Evolutionary conservation across 2,797 vertebrate genomes (phyloP).

Genomic region (Cyclura pinguis): DNA sequence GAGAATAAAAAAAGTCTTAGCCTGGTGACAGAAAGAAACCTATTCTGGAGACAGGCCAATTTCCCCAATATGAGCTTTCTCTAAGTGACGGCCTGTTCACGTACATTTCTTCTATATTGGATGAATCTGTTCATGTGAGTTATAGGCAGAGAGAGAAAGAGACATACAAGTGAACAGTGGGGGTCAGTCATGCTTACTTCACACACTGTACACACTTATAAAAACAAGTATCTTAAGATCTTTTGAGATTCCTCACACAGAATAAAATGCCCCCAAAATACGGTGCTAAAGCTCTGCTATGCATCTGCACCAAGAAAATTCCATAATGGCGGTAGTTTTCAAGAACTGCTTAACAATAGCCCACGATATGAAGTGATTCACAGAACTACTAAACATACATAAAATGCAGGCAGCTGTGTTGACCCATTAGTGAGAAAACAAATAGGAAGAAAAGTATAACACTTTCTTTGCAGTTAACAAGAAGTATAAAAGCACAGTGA

Average conservation of each 20-base stretch:
- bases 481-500: neutral
- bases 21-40: neutral
- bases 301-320: neutral
- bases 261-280: neutral
- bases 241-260: neutral
- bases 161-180: slow-evolving; percentile 19
- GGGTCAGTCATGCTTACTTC: slow-evolving; percentile 6
- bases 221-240: neutral
- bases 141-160: neutral
- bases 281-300: neutral
- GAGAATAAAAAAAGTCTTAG: too few species aligned
- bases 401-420: neutral
- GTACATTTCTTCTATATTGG: neutral
- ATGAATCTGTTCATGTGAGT: neutral
- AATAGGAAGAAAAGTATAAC: neutral
- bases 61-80: neutral
- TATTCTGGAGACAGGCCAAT: neutral
- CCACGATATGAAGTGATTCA: neutral
- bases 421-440: neutral
- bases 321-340: neutral
- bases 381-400: neutral
- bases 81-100: neutral
- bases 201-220: neutral
- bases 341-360: neutral
- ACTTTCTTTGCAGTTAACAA: neutral